Evolutionary conservation across 2,113 vertebrate species (phyloP).

Genomic region (Pao palembangensis): DNA sequence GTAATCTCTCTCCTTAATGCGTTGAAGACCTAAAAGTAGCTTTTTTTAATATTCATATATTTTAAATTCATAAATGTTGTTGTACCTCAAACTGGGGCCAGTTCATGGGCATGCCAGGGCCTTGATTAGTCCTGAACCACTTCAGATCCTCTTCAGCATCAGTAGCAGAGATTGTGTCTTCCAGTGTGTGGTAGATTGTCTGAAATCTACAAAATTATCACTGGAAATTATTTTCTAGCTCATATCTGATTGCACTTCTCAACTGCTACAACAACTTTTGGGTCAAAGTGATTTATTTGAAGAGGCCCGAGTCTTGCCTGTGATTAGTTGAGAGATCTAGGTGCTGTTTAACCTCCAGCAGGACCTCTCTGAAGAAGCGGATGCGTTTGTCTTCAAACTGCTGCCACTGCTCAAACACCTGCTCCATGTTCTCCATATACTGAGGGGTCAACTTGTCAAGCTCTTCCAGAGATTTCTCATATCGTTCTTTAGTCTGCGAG

Average conservation of each 20-base stretch:
- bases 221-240: not conserved
- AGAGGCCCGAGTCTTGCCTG: slow-evolving; percentile 59
- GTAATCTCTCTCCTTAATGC: not conserved
- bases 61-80: not conserved
- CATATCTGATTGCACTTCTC: not conserved
- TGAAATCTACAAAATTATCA: slow-evolving; percentile 77
- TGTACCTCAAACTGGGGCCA: slow-evolving; percentile 98
- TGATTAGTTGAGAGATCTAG: slow-evolving; percentile 88
- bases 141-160: slow-evolving; percentile 89
- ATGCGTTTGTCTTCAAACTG: slow-evolving; percentile 93
- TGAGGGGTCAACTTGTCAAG: slow-evolving; percentile 88
- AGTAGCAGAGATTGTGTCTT: slow-evolving; percentile 83
- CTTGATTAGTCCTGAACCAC: slow-evolving; percentile 90
- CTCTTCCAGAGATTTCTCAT: slow-evolving; percentile 90
- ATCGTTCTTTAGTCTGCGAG: slow-evolving; percentile 87
- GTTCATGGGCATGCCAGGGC: slow-evolving; percentile 97
- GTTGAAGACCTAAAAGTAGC: not conserved
- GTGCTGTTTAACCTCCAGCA: slow-evolving; percentile 91
- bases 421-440: slow-evolving; percentile 99
- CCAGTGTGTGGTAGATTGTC: slow-evolving; percentile 86
- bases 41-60: not conserved
- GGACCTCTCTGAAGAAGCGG: slow-evolving; percentile 86
- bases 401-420: slow-evolving; percentile 96
- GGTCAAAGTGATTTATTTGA: not conserved
- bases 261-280: not conserved